A percentile compares a stretch with the other conserved stretches of the same genome.
Evolutionary conservation across 1,140 invertebrate species (phyloP).

Genomic region (Orussus abietinus): DNA sequence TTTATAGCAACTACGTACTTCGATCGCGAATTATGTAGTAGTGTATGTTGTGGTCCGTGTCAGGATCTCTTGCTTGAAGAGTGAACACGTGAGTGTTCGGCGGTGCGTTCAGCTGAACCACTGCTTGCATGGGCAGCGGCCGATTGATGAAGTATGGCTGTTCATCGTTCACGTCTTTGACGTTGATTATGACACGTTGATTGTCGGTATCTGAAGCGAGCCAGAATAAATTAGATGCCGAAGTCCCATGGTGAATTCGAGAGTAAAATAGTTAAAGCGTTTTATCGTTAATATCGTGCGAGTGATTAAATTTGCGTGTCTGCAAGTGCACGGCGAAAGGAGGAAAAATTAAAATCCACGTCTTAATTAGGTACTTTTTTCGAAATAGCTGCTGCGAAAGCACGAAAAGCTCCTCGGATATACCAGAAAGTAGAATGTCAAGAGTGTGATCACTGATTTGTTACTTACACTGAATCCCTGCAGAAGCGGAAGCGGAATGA

Average conservation of each 20-base stretch:
- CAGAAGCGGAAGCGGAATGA: slow-evolving; percentile 30
- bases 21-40: slow-evolving; percentile 91
- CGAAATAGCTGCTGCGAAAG: no score
- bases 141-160: slow-evolving; percentile 93
- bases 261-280: no score
- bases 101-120: slow-evolving; percentile 90
- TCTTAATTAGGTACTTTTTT: no score
- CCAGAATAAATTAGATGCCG: no score
- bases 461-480: slow-evolving; percentile 45
- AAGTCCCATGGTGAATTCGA: no score
- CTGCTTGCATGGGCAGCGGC: slow-evolving; percentile 92
- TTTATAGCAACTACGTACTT: slow-evolving; percentile 49
- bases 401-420: slow-evolving; percentile 6
- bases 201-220: slow-evolving; percentile 90
- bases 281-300: no score
- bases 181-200: slow-evolving; percentile 90
- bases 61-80: slow-evolving; percentile 89
- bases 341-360: no score
- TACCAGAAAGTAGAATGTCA: slow-evolving; percentile 4
- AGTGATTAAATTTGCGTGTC: slow-evolving; percentile 9
- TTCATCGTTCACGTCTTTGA: slow-evolving; percentile 95
- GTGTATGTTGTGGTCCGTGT: slow-evolving; percentile 92
- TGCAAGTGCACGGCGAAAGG: no score
- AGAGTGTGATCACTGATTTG: slow-evolving; percentile 3
- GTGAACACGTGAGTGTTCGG: slow-evolving; percentile 95